Evolutionary conservation across 2,888 invertebrate species (phyloP), one percentile per base, ranked within the genome.

Genomic region (Taphrorychus bicolor): DNA sequence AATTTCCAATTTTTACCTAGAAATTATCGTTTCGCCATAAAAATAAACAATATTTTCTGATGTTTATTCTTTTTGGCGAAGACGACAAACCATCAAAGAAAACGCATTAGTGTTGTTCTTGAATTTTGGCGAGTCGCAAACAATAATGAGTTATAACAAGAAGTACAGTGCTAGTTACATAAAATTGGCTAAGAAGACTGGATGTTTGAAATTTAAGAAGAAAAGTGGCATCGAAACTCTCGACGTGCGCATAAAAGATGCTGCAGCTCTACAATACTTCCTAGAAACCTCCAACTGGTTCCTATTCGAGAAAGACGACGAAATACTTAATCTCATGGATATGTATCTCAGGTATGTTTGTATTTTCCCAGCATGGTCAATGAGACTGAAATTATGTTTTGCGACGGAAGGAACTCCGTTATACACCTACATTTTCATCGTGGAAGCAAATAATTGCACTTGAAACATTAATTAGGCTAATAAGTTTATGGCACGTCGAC

Each of bases 251-350:
- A 54, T 77, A 40, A 72, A 72, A 16, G 76, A 78, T 45, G 59
- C 70, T 1, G 76, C 75, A 59, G 73, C 76, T 18, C 68, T 79
- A 60, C 73, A 74, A 51, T 78, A 77, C 69, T 73, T 78, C 18
- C 66, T 79, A 18, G 79, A 79, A 71, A 78, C 76, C 14, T 77
- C 78, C 1, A 79, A 79, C 69, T 79, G 79, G 79, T 79, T 79
- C 59, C 69, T 79, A 45, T 79, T 79, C 69, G 73, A 75, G 62
- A 76, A 74, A 54, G 72, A 74, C 23, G 73, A 76, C 52, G 64
- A 68, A 18, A 32, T 75, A 48, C 60, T 76, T 14, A 73, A 66
- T 9, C 49, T 75, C 16, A 74, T 76, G 62, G 76, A 77, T 53
- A 71, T 75, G 71, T 76, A 70, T 66, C 63, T 76, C 11, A 76